Evolutionary conservation across 1,140 invertebrate species (phyloP), one percentile per base, ranked within the genome.

Genomic region (Charaxes varanes): DNA sequence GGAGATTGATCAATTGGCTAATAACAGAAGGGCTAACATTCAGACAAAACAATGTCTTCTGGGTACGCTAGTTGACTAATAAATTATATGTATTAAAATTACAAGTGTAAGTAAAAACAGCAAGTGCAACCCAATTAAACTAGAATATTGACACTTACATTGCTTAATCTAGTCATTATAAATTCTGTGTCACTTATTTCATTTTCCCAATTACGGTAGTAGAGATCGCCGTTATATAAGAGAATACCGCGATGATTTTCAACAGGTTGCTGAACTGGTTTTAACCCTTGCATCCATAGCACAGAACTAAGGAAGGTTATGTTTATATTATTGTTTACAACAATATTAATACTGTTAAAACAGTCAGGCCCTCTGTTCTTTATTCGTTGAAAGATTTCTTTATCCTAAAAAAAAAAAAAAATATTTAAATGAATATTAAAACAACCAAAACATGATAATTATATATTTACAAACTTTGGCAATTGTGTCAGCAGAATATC

Each of bases 151-250:
- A 14, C 22, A 41, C 47, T 56, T 55, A 69, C 68, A 18, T 62
- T 34, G 22, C 23, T 48, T 11, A 82, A 44, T 50, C 62, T 72
- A 6, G 67, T 38, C 52, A 73, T 54, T 26, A 81, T 58, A n/a
- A 52, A 33, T 33, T 58, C 11, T 13, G 80, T 78, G 37, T 81
- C 77, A 56, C 66, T 64, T 10, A 50, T 19, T n/a, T 34, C 35
- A 21, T 8, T 45, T 27, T 59, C 41, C 71, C 69, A 77, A 6
- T 45, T 48, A n/a, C 67, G 42, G 47, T 84, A 61, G 63, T 77
- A 86, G 18, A 85, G 70, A 62, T 86, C 84, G 31, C 84, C 84
- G 70, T 86, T 86, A 42, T 68, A 85, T 11, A 86, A 46, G 16
- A 86, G 53, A 19, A 74, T 53, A 12, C 79, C 77, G 18, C 38